phyloP scores from a whole-genome alignment of 2,113 vertebrate species.

The Chiloscyllium plagiosum region DNA sequence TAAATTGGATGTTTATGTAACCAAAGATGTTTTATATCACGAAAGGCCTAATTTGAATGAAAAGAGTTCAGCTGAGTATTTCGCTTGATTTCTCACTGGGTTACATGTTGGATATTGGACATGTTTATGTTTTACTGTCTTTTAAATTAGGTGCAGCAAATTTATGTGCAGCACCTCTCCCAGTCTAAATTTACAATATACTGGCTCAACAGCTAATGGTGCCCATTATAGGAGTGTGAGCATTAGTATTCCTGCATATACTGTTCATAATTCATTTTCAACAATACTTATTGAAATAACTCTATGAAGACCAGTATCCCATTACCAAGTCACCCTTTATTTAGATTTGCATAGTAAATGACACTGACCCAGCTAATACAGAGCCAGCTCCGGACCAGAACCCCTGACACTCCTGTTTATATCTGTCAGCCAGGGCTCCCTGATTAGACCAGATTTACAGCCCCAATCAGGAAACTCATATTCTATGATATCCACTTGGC shows the following conservation, averaged over 20 bases:
- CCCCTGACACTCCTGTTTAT: no score
- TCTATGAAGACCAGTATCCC: no score
- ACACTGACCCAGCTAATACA: no score
- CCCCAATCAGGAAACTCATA: no score
- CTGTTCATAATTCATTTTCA: neutral
- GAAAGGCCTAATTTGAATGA: neutral
- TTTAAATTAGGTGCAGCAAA: neutral
- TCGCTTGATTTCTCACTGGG: neutral
- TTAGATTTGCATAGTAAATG: no score
- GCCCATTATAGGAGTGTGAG: neutral
- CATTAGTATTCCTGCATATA: no score
- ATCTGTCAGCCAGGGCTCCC: no score
- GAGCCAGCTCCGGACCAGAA: no score
- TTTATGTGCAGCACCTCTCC: neutral
- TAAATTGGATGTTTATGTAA: constrained; percentile 32
- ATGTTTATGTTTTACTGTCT: neutral
- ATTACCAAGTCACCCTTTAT: no score
- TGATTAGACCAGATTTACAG: no score
- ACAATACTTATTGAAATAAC: neutral
- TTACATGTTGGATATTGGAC: neutral
- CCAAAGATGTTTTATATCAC: neutral
- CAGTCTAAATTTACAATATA: neutral
- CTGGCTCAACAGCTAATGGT: neutral
- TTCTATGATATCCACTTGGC: no score
- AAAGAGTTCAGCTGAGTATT: constrained; percentile 2